These are phyloP conservation scores for Trilocha varians DNA, from an alignment of 2,888 invertebrate species.

Conservation along the genomic window DNA sequence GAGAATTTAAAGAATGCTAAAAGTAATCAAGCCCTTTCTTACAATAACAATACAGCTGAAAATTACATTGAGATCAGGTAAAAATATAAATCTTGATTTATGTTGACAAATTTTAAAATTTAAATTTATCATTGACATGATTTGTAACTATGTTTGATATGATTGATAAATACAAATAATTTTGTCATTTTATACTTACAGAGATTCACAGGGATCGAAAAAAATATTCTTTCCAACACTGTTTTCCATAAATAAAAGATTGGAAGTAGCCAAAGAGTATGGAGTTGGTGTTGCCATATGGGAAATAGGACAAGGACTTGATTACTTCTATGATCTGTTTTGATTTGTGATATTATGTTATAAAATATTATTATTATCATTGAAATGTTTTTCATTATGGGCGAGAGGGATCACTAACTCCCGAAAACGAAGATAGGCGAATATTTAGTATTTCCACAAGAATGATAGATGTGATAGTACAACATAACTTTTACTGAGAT, in stretches of 20 bases:
- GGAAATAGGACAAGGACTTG: slow-evolving; percentile 97
- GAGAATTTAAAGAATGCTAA: slow-evolving; percentile 82
- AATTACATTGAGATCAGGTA: slow-evolving; percentile 91
- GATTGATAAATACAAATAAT: slow-evolving; percentile 6
- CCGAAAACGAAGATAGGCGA: no score
- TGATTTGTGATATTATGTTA: slow-evolving; percentile 53
- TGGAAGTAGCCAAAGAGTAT: slow-evolving; percentile 84
- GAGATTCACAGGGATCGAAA: slow-evolving; percentile 79
- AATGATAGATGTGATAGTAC: no score
- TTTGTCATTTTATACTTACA: slow-evolving; percentile 31
- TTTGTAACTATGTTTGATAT: not conserved
- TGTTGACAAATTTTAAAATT: not conserved
- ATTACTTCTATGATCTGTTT: slow-evolving; percentile 90
- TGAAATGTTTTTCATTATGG: no score
- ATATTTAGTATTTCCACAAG: no score
- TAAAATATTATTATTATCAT: no score
- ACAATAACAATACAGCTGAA: slow-evolving; percentile 85
- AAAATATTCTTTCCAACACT: slow-evolving; percentile 91
- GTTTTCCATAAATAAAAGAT: slow-evolving; percentile 85
- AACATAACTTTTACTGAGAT: no score
- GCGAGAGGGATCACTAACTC: no score
- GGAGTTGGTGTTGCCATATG: slow-evolving; percentile 92
- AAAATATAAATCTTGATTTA: slow-evolving; percentile 27
- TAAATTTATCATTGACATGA: no score
- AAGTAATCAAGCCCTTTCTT: slow-evolving; percentile 78